Base-by-base conservation (phyloP, 2,888 invertebrate genomes). In the Mimachlamys varia region DNA sequence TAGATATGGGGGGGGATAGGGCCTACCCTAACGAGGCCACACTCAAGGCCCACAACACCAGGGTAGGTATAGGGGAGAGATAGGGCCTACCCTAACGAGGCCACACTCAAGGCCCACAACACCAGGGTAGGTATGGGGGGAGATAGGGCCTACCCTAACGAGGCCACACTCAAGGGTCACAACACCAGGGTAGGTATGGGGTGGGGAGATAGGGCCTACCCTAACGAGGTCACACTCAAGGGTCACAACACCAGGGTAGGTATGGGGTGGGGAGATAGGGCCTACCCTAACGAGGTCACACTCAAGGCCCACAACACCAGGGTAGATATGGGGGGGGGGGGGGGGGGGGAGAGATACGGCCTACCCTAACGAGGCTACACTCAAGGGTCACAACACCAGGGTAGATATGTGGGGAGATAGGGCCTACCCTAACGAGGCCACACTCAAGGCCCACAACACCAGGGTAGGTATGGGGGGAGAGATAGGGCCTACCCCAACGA, bases 201-300 rank as follows among this genome's bases (percentile, higher is more conserved):
- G 95, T 99, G 99, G 44, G 7, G 99, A 99, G 90, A 99, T 99
- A 96, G 98, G 99, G 99, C 97, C n/a, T n/a, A n/a, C 99, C 99
- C 89, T 99, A 99, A 99, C 89, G 99, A 99, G 96, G 98, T 98
- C 97, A 99, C 98, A 96, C 97, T 99, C 94, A 97, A 99, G 97
- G 99, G 99, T 92, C 99, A 99, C 97, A 99, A 99, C 95, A 98
- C 99, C 97, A 99, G 99, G 98, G 99, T 99, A 98, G 99, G 99
- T 97, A 98, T 98, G 97, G 98, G 99, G 95, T 2, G 99, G 99
- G 44, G 97, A 99, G 99, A 91, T 99, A 99, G 96, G 98, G 99
- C 92, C n/a, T n/a, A n/a, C 99, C 99, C 89, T 99, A 99, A 99
- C 89, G 99, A 99, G 96, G 98, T 98, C 97, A 99, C 98, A 96